Percentiles rank a stretch among this genome's conserved stretches.
Evolutionary conservation across 2,113 vertebrate species (phyloP).

Genomic region (Antechinus stuartii): DNA sequence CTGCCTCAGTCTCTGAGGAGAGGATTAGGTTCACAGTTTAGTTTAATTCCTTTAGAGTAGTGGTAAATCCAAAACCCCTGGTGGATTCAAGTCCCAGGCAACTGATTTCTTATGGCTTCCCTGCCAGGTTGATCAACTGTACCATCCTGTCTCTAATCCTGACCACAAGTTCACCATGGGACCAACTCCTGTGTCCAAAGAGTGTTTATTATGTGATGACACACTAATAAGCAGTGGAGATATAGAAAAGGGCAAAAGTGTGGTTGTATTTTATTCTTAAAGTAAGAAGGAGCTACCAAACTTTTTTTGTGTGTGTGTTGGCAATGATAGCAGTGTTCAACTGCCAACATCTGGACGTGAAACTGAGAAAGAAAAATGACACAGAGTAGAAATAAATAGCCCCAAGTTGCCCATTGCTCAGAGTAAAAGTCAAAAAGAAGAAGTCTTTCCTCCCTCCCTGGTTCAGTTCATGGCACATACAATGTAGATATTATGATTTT

Average conservation of each 20-base stretch:
- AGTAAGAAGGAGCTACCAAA: neutral
- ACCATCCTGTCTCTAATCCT: neutral
- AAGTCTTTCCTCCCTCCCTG: neutral
- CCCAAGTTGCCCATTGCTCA: neutral
- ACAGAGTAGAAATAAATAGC: neutral
- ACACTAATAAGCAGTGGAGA: neutral
- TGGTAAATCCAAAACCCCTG: neutral
- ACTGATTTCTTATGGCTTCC: neutral
- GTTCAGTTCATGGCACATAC: neutral
- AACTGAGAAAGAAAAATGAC: neutral
- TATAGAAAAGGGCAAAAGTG: neutral
- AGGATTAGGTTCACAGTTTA: neutral
- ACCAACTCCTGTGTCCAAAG: neutral
- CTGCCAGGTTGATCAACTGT: neutral
- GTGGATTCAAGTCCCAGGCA: neutral
- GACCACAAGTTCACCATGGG: neutral
- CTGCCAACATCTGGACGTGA: neutral
- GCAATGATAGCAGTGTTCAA: no score
- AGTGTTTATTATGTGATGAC: neutral
- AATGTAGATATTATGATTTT: neutral
- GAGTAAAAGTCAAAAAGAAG: neutral
- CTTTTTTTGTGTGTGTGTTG: neutral
- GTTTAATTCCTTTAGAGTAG: neutral
- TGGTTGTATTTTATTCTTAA: neutral
- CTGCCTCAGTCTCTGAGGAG: neutral